phyloP scores from a whole-genome alignment of 2,888 invertebrate species.

The Corbicula japonica region DNA sequence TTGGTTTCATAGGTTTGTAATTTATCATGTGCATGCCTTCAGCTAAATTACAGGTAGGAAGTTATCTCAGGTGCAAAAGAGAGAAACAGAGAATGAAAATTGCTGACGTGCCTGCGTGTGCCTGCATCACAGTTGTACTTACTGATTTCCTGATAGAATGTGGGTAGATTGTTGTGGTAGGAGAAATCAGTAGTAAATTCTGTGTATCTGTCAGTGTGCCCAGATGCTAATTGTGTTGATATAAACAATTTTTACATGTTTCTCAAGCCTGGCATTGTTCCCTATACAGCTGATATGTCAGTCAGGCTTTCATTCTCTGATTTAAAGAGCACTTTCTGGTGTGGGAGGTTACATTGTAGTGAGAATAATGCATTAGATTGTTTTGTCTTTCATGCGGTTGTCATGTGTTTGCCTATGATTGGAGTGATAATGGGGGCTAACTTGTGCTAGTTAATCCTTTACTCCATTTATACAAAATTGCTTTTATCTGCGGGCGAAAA shows the following conservation, averaged over 20 bases:
- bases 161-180: not conserved
- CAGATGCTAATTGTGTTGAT: slow-evolving; percentile 15
- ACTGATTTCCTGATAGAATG: not conserved
- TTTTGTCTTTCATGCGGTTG: not conserved
- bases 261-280: not conserved
- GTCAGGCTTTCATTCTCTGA: not conserved
- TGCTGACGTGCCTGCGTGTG: not conserved
- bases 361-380: not conserved
- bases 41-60: too few relatives aligned
- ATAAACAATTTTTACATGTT: not conserved
- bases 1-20: too few relatives aligned
- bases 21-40: too few relatives aligned
- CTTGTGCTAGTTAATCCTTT: too few relatives aligned
- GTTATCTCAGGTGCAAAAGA: too few relatives aligned
- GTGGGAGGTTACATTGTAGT: not conserved
- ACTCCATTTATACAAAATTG: too few relatives aligned
- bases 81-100: too few relatives aligned
- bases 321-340: not conserved
- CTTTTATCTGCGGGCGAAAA: too few relatives aligned
- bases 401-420: not conserved
- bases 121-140: not conserved
- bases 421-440: not conserved
- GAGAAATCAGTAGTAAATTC: not conserved
- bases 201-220: not conserved
- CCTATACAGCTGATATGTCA: slow-evolving; percentile 4